Percentiles rank a stretch among this genome's conserved stretches.
phyloP scores from a whole-genome alignment of 2,888 invertebrate genomes.

The Panopea generosa region DNA sequence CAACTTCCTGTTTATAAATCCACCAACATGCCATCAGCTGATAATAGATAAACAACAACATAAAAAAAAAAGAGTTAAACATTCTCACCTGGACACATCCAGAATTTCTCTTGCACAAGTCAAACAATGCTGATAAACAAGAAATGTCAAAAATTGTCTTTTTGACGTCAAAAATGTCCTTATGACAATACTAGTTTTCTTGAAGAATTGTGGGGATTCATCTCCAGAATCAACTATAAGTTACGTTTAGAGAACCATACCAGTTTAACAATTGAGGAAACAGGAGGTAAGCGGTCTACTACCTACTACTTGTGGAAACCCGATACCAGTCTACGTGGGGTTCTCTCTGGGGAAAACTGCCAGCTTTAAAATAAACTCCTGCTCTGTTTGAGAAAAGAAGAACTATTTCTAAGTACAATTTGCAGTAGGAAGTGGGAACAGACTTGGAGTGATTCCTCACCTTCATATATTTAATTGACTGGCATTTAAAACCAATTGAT shows the following conservation, averaged over 20 bases:
- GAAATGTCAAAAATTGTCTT: constrained; percentile 40
- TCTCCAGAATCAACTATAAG: constrained; percentile 54
- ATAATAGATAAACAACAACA: not conserved
- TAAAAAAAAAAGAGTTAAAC: not conserved
- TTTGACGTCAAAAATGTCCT: constrained; percentile 44
- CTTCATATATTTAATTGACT: too few species aligned
- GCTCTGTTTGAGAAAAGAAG: not conserved
- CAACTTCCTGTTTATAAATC: too few species aligned
- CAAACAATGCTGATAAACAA: constrained; percentile 56
- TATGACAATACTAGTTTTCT: constrained; percentile 39
- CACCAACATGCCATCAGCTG: too few species aligned
- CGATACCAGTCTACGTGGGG: constrained; percentile 53
- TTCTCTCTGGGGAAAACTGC: constrained; percentile 22
- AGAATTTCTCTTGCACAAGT: constrained; percentile 5
- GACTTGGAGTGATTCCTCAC: too few species aligned
- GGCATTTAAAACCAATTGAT: too few species aligned
- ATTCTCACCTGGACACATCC: constrained; percentile 22
- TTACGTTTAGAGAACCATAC: constrained; percentile 55
- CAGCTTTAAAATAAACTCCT: not conserved
- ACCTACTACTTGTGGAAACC: constrained; percentile 31
- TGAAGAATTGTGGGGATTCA: constrained; percentile 56
- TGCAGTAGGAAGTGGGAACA: too few species aligned
- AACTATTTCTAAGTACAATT: not conserved
- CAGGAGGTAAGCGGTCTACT: constrained; percentile 28
- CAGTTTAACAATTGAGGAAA: constrained; percentile 46